Evolutionary conservation across 35 echinoderm and acorn worm genomes (phyloP), one percentile per base, ranked within the genome.

Genomic region (Amphiura filiformis): DNA sequence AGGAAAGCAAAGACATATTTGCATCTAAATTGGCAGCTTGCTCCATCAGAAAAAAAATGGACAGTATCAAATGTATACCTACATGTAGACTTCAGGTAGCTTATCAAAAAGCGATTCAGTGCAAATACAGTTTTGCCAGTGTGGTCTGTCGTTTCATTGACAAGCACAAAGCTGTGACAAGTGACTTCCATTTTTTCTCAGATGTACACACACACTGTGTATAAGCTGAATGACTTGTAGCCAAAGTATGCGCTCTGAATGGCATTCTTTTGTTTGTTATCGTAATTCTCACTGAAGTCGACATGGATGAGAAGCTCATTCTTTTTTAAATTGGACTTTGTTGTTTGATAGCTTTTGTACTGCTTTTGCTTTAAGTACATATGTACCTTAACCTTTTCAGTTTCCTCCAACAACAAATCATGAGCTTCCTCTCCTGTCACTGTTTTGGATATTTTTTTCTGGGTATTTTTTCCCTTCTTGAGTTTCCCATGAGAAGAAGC

Each of bases 231-330:
- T 5, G 14, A 82, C 65, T 83, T 20, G 57, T 13, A 15, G 1
- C 80, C 80, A 83, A 76, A 82, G 49, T 83, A 90, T 75, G 57
- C 47, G 40, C 88, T 90, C 23, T 82, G 80, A 57, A 83, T 64
- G 20, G 81, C 81, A 76, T 91, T 65, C 40, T 52, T 77, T 78
- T 88, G 86, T 56, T 80, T 79, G 77, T 80, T 88, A 31, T 88
- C 40, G n/a, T 81, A 88, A 80, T 79, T 88, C 49, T 88, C 86
- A 80, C 31, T 79, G 37, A 88, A 88, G 28, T 88, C 86, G 80
- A 57, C 41, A 88, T 88, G 76, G 13, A 49, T 78, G 26, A 77
- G 39, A 39, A 75, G 37, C 37, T 75, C 75, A 76, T 86, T 41
- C 33, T 86, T 26, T 76, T 86, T 86, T 0, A 75, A 39, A 39